These are phyloP conservation scores for Eurytoma californica DNA, from an alignment of 2,888 invertebrate genomes.

Conservation along the genomic window DNA sequence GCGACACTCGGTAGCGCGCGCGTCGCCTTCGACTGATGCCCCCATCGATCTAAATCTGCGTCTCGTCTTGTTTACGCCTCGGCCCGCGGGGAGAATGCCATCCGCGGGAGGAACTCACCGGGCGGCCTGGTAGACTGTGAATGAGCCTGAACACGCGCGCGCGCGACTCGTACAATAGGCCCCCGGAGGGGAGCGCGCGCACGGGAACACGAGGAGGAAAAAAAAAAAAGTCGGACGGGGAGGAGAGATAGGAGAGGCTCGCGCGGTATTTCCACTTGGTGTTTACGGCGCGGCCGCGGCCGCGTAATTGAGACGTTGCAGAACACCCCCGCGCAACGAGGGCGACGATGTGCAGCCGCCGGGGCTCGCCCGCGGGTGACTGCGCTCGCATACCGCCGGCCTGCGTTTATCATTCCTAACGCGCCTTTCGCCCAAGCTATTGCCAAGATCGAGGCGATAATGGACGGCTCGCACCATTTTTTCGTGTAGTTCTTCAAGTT, in stretches of 20 bases:
- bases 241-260: background rate
- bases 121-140: slow-evolving; percentile 35
- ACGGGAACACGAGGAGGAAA: background rate
- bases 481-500: too few species aligned
- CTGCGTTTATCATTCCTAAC: too few species aligned
- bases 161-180: background rate
- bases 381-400: background rate
- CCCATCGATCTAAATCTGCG: slow-evolving; percentile 39
- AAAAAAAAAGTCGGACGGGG: slow-evolving; percentile 4
- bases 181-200: background rate
- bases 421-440: too few species aligned
- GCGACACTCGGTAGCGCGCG: background rate
- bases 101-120: slow-evolving; percentile 10
- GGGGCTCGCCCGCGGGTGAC: background rate
- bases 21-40: slow-evolving; percentile 11
- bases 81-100: background rate
- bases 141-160: slow-evolving; percentile 42
- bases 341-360: background rate
- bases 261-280: slow-evolving; percentile 34
- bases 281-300: slow-evolving; percentile 20
- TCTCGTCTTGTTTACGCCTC: slow-evolving; percentile 11
- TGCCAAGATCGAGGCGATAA: too few species aligned
- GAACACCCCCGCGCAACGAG: background rate
- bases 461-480: too few species aligned
- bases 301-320: slow-evolving; percentile 32